A percentile compares a stretch with the other conserved stretches of the same genome.
Conservation (phyloP, 1,140 invertebrate genomes). For the Coptotermes formosanus region DNA sequence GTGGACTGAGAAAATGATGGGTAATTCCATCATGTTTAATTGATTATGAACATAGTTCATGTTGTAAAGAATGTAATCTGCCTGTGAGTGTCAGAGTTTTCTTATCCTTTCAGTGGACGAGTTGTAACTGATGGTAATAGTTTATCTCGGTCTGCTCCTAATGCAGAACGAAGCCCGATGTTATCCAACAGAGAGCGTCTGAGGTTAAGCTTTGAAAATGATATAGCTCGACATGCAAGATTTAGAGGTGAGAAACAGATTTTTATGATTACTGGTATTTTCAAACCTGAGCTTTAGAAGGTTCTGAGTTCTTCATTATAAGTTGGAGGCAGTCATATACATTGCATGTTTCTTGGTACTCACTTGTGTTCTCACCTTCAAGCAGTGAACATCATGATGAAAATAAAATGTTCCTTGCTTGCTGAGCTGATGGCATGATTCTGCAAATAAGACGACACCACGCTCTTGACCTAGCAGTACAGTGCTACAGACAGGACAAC, state of each 20-base stretch:
- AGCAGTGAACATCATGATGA: no score
- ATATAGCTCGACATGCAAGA: constrained; percentile 49
- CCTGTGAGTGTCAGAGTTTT: neutral
- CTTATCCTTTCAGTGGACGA: constrained; percentile 42
- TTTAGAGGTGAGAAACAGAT: constrained; percentile 48
- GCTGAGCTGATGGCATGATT: no score
- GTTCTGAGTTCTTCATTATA: neutral
- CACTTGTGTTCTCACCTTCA: neutral
- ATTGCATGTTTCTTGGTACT: neutral
- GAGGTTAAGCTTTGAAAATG: constrained; percentile 53
- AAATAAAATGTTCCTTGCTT: no score
- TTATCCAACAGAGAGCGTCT: constrained; percentile 54
- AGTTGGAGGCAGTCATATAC: neutral
- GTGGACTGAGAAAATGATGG: no score
- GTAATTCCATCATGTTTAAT: no score
- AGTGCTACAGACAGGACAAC: no score
- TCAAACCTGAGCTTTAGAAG: neutral
- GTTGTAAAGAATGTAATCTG: no score
- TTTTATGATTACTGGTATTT: constrained; percentile 42
- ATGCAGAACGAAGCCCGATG: constrained; percentile 49
- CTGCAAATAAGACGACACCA: no score
- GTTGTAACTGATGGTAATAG: constrained; percentile 44
- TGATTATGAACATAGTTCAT: no score
- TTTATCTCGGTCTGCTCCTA: constrained; percentile 46
- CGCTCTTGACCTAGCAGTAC: no score